Percentiles rank a stretch among this genome's conserved stretches.
Evolutionary conservation across 2,113 vertebrate genomes (phyloP).

Genomic region (Muntiacus reevesi): DNA sequence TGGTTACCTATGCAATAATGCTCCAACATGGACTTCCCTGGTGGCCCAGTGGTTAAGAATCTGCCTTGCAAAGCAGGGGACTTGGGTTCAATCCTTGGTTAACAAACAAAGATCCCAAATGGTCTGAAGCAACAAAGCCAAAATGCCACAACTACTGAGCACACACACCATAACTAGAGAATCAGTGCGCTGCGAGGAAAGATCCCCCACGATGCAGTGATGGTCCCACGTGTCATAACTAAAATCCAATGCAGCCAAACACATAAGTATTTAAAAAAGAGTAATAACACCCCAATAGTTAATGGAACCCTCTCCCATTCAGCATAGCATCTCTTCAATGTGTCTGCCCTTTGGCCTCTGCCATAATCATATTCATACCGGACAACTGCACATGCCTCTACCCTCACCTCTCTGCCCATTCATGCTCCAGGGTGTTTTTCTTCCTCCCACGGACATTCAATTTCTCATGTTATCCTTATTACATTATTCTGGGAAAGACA

Average conservation of each 20-base stretch:
- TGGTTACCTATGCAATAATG: neutral
- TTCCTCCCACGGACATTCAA: fast-evolving
- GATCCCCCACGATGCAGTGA: neutral
- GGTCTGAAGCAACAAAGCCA: neutral
- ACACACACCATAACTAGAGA: neutral
- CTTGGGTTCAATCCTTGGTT: neutral
- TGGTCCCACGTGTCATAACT: neutral
- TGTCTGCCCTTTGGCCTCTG: neutral
- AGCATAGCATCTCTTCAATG: neutral
- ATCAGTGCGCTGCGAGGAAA: neutral
- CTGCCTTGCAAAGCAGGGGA: neutral
- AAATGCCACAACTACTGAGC: neutral
- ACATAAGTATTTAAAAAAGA: neutral
- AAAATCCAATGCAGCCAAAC: neutral
- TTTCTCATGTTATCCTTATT: neutral
- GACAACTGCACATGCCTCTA: neutral
- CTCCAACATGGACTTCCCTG: neutral
- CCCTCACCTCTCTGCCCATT: neutral
- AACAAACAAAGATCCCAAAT: neutral
- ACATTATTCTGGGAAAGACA: neutral
- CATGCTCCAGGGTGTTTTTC: neutral
- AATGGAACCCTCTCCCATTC: neutral
- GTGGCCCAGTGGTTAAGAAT: neutral
- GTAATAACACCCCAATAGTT: fast-evolving
- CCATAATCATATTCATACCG: neutral